Percentiles rank a stretch among this genome's conserved stretches.
Evolutionary conservation across 1,140 invertebrate genomes (phyloP).

Genomic region (Drosophila mayri): DNA sequence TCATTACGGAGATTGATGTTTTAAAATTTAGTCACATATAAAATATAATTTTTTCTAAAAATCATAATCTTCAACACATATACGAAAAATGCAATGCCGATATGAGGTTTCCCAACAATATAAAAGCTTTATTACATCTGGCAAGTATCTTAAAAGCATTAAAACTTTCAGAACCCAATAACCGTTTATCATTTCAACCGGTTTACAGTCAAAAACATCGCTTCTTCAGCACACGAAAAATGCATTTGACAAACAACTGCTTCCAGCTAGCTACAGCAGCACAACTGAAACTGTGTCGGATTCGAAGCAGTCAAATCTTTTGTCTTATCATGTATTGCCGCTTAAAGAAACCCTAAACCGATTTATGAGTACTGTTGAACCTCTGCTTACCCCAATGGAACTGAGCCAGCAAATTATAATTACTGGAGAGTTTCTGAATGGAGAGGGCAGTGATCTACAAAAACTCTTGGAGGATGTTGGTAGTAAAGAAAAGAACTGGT

Average conservation of each 20-base stretch:
- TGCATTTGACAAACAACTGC: conserved; percentile 17
- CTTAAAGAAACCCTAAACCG: conserved; percentile 87
- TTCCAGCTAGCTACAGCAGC: conserved; percentile 34
- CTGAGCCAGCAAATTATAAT: conserved; percentile 88
- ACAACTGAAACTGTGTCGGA: conserved; percentile 1
- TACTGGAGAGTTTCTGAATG: conserved; percentile 88
- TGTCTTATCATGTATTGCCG: conserved; percentile 87
- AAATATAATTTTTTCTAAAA: too few relatives aligned
- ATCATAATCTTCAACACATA: too few relatives aligned
- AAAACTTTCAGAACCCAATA: background rate
- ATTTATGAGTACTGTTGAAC: conserved; percentile 89
- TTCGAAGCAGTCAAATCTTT: conserved; percentile 84
- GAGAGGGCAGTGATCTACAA: conserved; percentile 90
- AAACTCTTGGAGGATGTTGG: conserved; percentile 88
- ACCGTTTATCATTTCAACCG: background rate
- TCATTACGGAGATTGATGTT: too few relatives aligned
- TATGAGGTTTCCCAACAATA: conserved; percentile 53
- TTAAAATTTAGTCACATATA: too few relatives aligned
- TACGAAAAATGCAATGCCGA: conserved; percentile 11
- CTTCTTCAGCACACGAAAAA: conserved; percentile 28
- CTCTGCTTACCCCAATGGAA: conserved; percentile 89
- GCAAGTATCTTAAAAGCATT: conserved; percentile 10
- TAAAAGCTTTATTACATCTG: conserved; percentile 56
- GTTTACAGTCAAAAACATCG: conserved; percentile 43
- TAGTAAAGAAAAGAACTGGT: conserved; percentile 89